These are phyloP conservation scores for Montifringilla adamsi DNA, from an alignment of 2,113 vertebrate genomes.

Conservation along the genomic window DNA sequence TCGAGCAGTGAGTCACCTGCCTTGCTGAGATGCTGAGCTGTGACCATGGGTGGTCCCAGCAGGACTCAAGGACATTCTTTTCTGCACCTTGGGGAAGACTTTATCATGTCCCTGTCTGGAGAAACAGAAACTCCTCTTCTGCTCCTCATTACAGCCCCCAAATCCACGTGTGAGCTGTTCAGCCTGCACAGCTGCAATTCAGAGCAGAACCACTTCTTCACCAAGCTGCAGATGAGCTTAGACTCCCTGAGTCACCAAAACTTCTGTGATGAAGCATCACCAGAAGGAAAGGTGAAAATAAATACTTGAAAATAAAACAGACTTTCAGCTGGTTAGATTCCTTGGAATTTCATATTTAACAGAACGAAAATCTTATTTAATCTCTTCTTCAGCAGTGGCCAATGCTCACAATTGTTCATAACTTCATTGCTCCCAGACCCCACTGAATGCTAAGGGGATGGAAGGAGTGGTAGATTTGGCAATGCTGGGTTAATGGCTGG, in stretches of 20 bases:
- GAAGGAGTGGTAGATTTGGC: neutral
- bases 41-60: neutral
- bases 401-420: neutral
- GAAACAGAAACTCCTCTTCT: neutral
- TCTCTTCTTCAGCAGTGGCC: neutral
- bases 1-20: neutral
- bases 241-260: neutral
- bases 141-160: neutral
- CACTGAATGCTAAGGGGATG: neutral
- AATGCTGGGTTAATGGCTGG: neutral
- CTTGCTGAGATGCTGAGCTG: neutral
- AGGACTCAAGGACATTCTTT: neutral
- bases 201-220: neutral
- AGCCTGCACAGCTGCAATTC: neutral
- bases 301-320: neutral
- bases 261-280: neutral
- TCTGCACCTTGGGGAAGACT: neutral
- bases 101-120: neutral
- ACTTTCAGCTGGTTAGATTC: neutral
- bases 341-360: neutral
- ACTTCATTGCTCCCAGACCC: neutral
- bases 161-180: rapidly evolving
- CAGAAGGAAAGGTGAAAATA: neutral
- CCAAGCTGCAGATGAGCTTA: neutral
- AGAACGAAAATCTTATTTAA: neutral